Evolutionary conservation across 2,113 vertebrate species (phyloP), one percentile per base, ranked within the genome.

Genomic region (Austrofundulus limnaeus): DNA sequence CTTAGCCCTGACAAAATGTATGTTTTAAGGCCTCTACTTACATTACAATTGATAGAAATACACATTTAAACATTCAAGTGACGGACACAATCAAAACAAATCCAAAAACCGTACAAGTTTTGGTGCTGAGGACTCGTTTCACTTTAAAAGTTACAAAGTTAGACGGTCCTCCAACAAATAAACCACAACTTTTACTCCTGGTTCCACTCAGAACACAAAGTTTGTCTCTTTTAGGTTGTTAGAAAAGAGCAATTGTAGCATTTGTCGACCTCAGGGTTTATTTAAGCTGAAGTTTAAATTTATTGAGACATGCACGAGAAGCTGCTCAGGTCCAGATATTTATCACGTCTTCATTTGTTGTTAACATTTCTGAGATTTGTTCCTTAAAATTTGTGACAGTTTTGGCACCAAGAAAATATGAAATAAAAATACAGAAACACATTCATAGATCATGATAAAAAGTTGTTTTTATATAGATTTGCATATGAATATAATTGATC

Each of bases 1-100:
- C 69, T 71, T 78, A 78, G 78, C 75, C 82, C 88, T 88, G 84
- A 75, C 78, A 68, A 50, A 71, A 77, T 70, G 64, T 70, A 70
- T 65, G 61, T 87, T 43, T 85, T 85, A 89, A 90, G 88, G 87
- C 88, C 82, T 86, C 84, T 86, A 85, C 81, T 82, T 83, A 81
- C 81, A 75, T 86, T 85, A 80, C 75, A 81, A 67, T 75, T 82
- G 54, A 70, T 77, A 78, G 72, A 63, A 71, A 66, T 72, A 78
- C 24, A 77, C 53, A 31, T 48, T 64, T 50, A 38, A 69, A 73
- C 70, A 79, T 70, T 66, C 60, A 56, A 55, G 78, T 67, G 68
- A 39, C 52, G 19, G 58, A 84, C 71, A 85, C 70, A 70, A 24
- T 70, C 60, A 72, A 53, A 78, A 61, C 34, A 17, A 39, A 64